Evolutionary conservation across 2,797 vertebrate genomes (phyloP), one percentile per base, ranked within the genome.

Genomic region (Clarias platycephalus): DNA sequence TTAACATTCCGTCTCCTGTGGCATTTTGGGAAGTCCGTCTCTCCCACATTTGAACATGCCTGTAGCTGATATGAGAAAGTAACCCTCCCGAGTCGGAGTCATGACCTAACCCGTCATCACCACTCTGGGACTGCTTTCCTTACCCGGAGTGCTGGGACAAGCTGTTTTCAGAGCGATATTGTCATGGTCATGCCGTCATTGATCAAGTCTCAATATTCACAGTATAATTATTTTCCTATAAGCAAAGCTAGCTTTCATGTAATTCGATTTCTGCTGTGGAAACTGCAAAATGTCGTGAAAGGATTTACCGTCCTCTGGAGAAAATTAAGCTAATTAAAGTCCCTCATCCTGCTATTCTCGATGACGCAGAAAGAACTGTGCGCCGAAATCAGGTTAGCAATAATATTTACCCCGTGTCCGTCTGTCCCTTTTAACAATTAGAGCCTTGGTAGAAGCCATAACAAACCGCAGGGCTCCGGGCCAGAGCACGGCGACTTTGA

Each of bases 91-190:
- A 91, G 86, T 89, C 80, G 72, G 87, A 88, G 82, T 87, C 75
- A 85, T 89, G 91, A 92, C 90, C 90, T 81, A 70, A 90, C 89
- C 91, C 93, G 92, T 94, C 92, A 90, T 91, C 92, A 83, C 87
- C 3, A 85, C 81, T 88, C 86, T 64, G 4, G 16, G 83, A 85
- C 87, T 90, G 91, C 87, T 86, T 90, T 87, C 80, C 90, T 89
- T 86, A 80, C 76, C 5, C 68, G 68, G 83, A 67, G 31, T 83
- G 37, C 84, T 62, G 64, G 4, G 18, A 79, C 55, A 28, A 71
- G 74, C 5, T 26, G 31, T 71, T 81, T 26, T 28, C 15, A 53
- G 44, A 31, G 20, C 31, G 3, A 40, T 55, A 74, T 18, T n/a
- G 55, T 44, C 55, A 58, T 26, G 60, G 34, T 8, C 44, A 72